Percentiles rank a stretch among this genome's conserved stretches.
Evolutionary conservation across 2,888 invertebrate species (phyloP).

Genomic region (Eupithecia inturbata): DNA sequence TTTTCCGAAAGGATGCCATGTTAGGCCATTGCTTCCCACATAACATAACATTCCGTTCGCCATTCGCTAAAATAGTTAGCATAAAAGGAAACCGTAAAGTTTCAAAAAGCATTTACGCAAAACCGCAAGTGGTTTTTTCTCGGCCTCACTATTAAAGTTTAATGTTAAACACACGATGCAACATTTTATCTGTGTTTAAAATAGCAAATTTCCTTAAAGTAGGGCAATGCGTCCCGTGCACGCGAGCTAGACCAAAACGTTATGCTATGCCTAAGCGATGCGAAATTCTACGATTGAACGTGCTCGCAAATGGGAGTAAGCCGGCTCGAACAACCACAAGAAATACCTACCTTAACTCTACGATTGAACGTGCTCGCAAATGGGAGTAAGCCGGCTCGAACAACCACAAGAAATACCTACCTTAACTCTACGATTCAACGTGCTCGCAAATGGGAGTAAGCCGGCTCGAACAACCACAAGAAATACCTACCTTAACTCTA

Average conservation of each 20-base stretch:
- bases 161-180: constrained; percentile 31
- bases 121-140: constrained; percentile 13
- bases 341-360: not conserved
- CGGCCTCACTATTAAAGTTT: constrained; percentile 21
- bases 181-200: constrained; percentile 34
- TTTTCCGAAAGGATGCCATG: not conserved
- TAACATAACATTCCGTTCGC: not conserved
- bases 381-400: not conserved
- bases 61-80: not conserved
- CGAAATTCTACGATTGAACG: not conserved
- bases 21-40: not conserved
- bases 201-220: constrained; percentile 42
- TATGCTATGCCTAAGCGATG: not conserved
- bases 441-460: not conserved
- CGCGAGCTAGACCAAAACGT: constrained; percentile 42
- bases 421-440: not conserved
- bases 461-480: not conserved
- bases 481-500: not conserved
- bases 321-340: not conserved
- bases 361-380: not conserved
- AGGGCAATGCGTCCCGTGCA: constrained; percentile 51
- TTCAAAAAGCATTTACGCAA: not conserved
- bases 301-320: not conserved
- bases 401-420: not conserved
- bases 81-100: not conserved